Base-by-base conservation (phyloP, 2,888 invertebrate species). In the Epinotia demarniana region DNA sequence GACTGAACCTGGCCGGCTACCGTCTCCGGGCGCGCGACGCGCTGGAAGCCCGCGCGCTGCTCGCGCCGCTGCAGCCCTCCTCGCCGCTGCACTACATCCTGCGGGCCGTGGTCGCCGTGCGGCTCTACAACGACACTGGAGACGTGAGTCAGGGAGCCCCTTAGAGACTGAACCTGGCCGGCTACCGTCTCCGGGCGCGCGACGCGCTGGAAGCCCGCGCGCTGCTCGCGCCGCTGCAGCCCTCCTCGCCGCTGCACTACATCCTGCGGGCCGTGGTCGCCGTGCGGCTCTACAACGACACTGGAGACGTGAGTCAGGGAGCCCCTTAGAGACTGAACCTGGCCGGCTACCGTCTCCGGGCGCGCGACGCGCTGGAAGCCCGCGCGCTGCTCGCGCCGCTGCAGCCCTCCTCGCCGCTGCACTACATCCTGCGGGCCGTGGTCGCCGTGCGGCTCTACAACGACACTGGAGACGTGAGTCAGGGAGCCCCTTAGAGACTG, bases 251-350 rank as follows among this genome's bases (percentile, higher is more conserved):
- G 0, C 97, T 99, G 81, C 99, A 99, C 88, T 99, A 99, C 87
- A 98, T 99, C 80, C 94, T 99, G 60, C 98, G 99, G 86, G 99
- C 98, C 0, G 98, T 99, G 27, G 99, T 99, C 0, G 98, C 99
- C 87, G 98, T 99, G 0, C 96, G 98, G 0, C 95, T 99, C 46
- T 99, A 98, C 0, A 99, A 99, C 85, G 98, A 99, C 84, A 96
- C 97, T 77, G 23, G 23, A 27, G 23, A 27, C 23, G 23, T 27
- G 23, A 27, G 23, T 27, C 23, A 23, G 23, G 23, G 23, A 1
- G 1, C 2, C 23, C 23, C 23, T 2, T 23, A 99, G 0, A 95
- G 99, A 55, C 95, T 99, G 3, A 99, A 99, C 94, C 95, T 99
- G 77, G 99, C 99, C 3, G 98, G 99, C 76, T 98, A 99, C 91